phyloP scores from a whole-genome alignment of 2,113 vertebrate genomes.

The Tylochromis polylepis region DNA sequence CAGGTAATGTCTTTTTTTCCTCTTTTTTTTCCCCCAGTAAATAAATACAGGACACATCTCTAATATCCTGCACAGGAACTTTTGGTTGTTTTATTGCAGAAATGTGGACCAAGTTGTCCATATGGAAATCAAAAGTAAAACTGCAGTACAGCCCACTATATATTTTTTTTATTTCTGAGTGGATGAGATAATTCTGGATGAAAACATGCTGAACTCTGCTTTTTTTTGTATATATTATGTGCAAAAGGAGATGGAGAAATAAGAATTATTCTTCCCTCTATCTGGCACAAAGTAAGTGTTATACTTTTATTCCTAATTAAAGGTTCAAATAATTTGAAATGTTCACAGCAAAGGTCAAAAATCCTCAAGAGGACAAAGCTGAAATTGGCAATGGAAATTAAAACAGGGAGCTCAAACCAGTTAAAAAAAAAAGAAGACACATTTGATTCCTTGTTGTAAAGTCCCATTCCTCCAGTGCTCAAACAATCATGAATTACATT shows the following conservation, averaged over 20 bases:
- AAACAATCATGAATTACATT: background rate
- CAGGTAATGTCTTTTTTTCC: constrained; percentile 29
- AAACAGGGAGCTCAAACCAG: background rate
- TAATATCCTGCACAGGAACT: background rate
- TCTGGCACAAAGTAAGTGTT: background rate
- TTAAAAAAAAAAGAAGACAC: background rate
- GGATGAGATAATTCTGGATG: background rate
- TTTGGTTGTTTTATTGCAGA: constrained; percentile 5
- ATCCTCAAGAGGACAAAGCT: background rate
- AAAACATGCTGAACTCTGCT: background rate
- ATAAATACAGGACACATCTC: background rate
- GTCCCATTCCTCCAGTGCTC: background rate
- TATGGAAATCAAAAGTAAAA: constrained; percentile 13
- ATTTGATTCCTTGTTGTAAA: background rate
- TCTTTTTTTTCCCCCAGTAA: background rate
- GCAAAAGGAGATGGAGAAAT: background rate
- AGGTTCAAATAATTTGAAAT: background rate
- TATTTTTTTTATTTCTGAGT: background rate
- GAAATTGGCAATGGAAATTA: background rate
- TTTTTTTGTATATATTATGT: background rate
- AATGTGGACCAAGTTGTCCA: background rate
- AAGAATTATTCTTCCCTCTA: background rate
- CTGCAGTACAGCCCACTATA: background rate
- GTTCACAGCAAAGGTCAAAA: background rate
- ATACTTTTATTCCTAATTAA: constrained; percentile 17